Conservation (phyloP, 2,797 vertebrate genomes). For the Girardinus metallicus region DNA sequence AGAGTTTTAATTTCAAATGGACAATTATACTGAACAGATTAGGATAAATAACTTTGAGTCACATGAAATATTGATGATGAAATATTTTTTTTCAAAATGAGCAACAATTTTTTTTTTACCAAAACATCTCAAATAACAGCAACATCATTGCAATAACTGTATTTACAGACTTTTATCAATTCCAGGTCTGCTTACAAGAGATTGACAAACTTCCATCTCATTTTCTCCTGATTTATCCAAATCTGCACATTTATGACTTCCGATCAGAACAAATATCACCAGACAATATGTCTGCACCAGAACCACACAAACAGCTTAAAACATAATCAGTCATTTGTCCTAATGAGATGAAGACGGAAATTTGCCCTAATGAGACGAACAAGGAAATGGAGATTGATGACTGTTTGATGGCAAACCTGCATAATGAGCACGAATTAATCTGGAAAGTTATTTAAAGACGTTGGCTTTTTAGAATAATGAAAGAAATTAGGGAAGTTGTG, state of each 20-base stretch:
- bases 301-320: neutral
- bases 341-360: neutral
- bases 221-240: neutral
- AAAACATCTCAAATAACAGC: neutral
- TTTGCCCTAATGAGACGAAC: neutral
- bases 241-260: neutral
- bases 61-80: neutral
- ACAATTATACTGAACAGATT: neutral
- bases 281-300: neutral
- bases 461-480: neutral
- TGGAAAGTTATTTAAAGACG: neutral
- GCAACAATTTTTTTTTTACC: neutral
- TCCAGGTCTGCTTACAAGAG: neutral
- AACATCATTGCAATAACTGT: neutral
- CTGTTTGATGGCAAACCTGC: neutral
- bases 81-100: neutral
- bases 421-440: neutral
- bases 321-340: neutral
- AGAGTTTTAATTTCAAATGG: neutral
- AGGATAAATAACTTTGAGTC: neutral
- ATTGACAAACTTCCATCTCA: neutral
- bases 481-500: neutral
- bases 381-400: neutral
- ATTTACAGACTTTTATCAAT: neutral
- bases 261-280: neutral